Evolutionary conservation across 2,113 vertebrate genomes (phyloP).

Genomic region (Micronisus gabar): DNA sequence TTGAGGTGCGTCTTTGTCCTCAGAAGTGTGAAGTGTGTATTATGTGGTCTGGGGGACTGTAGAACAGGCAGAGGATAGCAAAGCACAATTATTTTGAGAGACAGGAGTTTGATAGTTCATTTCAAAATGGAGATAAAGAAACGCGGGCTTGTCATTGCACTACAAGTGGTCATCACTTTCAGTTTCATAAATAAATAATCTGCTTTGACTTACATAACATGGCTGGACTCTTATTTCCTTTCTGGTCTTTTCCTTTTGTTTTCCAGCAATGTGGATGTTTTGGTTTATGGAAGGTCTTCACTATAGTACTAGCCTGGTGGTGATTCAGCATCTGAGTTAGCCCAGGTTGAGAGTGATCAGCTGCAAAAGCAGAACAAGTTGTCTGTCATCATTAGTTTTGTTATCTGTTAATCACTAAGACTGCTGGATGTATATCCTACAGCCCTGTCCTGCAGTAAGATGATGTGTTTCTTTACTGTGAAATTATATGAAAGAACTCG

Average conservation of each 20-base stretch:
- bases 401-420: not conserved
- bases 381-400: not conserved
- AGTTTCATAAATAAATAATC: conserved; percentile 10
- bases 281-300: not conserved
- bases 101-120: not conserved
- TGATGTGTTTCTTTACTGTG: not conserved
- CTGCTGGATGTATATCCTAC: not conserved
- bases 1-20: not conserved
- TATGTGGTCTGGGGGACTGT: not conserved
- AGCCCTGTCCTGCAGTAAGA: not conserved
- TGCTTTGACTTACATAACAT: not conserved
- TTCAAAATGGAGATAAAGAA: not conserved
- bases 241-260: not conserved
- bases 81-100: not conserved
- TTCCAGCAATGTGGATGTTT: not conserved
- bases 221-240: not conserved
- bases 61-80: not conserved
- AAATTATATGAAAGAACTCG: not conserved
- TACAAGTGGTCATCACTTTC: not conserved
- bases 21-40: not conserved
- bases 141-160: not conserved
- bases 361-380: not conserved
- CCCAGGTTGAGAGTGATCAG: not conserved
- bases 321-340: not conserved
- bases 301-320: not conserved